Evolutionary conservation across 1,140 invertebrate genomes (phyloP).

Genomic region (Eriosoma lanigerum): DNA sequence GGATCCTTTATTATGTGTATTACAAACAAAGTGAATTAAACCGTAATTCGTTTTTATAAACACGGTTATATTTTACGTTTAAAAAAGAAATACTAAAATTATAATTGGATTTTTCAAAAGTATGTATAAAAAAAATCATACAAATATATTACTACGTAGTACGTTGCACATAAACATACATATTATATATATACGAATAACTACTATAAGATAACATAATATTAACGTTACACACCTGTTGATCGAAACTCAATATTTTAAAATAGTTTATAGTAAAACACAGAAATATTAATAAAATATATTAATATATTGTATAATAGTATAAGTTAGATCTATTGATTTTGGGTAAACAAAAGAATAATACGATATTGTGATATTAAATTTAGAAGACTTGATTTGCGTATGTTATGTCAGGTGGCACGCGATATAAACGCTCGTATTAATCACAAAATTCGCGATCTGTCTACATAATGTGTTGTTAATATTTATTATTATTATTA

Average conservation of each 20-base stretch:
- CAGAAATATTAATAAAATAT: too few species aligned
- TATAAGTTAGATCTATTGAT: too few species aligned
- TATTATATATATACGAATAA: too few species aligned
- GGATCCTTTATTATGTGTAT: neutral
- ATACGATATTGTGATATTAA: neutral
- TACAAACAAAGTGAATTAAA: neutral
- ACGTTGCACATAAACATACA: too few species aligned
- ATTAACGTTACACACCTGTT: too few species aligned
- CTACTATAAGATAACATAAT: too few species aligned
- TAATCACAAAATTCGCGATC: neutral
- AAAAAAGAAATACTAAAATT: neutral
- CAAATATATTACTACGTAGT: neutral
- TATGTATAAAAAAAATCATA: neutral
- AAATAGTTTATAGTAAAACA: too few species aligned
- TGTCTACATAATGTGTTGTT: too few species aligned
- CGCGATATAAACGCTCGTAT: neutral
- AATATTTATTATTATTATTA: too few species aligned
- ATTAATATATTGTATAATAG: too few species aligned
- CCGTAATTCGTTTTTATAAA: neutral
- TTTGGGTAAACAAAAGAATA: neutral
- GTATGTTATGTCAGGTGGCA: slow-evolving; percentile 28
- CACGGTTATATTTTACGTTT: neutral
- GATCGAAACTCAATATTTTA: too few species aligned
- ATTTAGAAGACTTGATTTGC: neutral
- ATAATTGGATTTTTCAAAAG: slow-evolving; percentile 4